Base-by-base conservation (phyloP, 1,140 invertebrate genomes). In the Mizuhopecten yessoensis region DNA sequence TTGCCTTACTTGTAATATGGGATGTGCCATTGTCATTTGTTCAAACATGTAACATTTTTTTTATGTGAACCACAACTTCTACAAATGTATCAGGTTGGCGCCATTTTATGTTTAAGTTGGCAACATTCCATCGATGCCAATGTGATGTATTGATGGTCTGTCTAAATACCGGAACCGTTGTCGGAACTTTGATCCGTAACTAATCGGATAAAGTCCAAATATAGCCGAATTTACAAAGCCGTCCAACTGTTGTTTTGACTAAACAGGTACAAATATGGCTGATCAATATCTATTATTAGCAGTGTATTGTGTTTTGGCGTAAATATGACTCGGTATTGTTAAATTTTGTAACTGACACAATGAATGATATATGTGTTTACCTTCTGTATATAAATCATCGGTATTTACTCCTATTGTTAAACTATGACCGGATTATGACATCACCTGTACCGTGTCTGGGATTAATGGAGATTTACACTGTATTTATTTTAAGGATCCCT, bases 231-330 rank as follows among this genome's bases (percentile, higher is more conserved):
- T 29, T 29, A 75, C 57, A 75, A 75, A 29, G 57, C 57, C n/a
- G 45, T 29, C n/a, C n/a, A 75, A 29, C 57, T 75, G 20, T 57
- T 75, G 57, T 75, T 75, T 75, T 75, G 57, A n/a, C 57, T n/a
- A 75, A n/a, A 75, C 29, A 20, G 17, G 17, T 17, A 45, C 42
- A 45, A 45, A 45, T 45, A 45, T 45, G 17, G 9, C 17, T 45
- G 57, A 75, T 75, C 23, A n/a, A 75, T 75, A 75, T 75, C 57
- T 75, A n/a, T 75, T 29, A 7, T 75, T n/a, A 75, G 5, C 23
- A 20, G 23, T 75, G n/a, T 29, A 75, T 75, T 75, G n/a, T 75
- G 29, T 75, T 75, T 20, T 75, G 57, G 23, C 57, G 57, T 75
- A 29, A 75, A 75, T 75, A 75, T 17, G 23, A 17, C 57, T 9